Evolutionary conservation across 1,140 invertebrate genomes (phyloP).

Genomic region (Drosophila burlai): DNA sequence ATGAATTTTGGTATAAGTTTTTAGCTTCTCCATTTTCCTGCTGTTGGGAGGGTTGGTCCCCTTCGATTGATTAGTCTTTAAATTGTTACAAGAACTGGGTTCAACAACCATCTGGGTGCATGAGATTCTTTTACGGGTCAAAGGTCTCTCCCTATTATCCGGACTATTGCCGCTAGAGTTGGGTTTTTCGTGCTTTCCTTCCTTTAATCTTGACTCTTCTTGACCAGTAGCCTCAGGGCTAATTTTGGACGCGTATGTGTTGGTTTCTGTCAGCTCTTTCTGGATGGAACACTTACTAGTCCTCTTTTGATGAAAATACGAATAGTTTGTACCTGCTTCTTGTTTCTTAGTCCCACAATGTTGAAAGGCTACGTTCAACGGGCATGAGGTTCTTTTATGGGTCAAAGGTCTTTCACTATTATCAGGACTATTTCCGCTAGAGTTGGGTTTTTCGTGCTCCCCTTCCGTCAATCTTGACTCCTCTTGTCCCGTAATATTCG

Average conservation of each 20-base stretch:
- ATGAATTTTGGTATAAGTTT: neutral
- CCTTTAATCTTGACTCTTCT: neutral
- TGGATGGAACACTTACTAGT: too few relatives aligned
- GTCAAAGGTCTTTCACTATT: neutral
- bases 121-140: neutral
- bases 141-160: neutral
- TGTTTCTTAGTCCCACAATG: too few relatives aligned
- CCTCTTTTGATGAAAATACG: too few relatives aligned
- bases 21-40: neutral
- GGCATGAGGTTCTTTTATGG: too few relatives aligned
- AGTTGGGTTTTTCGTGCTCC: neutral
- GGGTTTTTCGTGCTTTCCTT: neutral
- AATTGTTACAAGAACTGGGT: neutral
- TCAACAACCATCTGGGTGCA: neutral
- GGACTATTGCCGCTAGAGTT: neutral
- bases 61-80: neutral
- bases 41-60: neutral
- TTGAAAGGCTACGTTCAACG: neutral
- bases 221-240: too few relatives aligned
- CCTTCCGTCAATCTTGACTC: neutral
- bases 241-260: too few relatives aligned
- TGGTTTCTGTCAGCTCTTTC: too few relatives aligned
- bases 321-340: too few relatives aligned
- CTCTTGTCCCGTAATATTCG: neutral
- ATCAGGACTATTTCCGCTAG: neutral